A percentile compares a stretch with the other conserved stretches of the same genome.
Conservation (phyloP, 2,797 vertebrate species). For the Myotis pilosus region DNA sequence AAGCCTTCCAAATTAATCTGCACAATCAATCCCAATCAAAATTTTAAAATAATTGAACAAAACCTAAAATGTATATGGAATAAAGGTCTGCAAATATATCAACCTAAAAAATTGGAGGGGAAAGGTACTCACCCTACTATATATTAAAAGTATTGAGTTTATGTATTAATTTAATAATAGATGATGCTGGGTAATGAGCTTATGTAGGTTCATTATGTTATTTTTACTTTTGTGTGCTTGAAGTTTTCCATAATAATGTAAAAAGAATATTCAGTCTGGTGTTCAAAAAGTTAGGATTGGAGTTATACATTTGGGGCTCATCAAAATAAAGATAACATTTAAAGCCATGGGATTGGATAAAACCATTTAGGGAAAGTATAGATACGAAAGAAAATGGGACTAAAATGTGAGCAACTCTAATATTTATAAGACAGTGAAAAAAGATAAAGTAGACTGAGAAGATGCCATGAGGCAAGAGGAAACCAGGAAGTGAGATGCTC, state of each 20-base stretch:
- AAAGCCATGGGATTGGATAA: neutral
- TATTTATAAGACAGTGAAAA: neutral
- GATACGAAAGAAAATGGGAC: neutral
- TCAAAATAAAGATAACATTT: constrained; percentile 27
- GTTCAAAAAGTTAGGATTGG: neutral
- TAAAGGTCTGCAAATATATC: neutral
- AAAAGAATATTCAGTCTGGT: neutral
- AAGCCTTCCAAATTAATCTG: constrained; percentile 5
- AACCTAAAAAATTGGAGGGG: neutral
- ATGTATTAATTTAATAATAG: neutral
- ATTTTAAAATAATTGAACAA: constrained; percentile 26
- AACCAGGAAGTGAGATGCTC: neutral
- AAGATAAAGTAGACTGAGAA: neutral
- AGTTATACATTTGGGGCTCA: constrained; percentile 14
- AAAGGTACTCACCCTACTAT: neutral
- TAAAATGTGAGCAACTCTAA: constrained; percentile 21
- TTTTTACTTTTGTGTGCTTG: neutral
- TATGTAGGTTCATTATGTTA: neutral
- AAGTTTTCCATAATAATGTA: neutral
- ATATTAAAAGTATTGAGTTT: neutral
- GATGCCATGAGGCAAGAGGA: neutral
- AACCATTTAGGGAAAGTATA: neutral
- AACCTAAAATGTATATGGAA: neutral
- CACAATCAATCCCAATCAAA: neutral
- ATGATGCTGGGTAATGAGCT: neutral